Conservation (phyloP, 2,113 vertebrate genomes). For the Danionella cerebrum region DNA sequence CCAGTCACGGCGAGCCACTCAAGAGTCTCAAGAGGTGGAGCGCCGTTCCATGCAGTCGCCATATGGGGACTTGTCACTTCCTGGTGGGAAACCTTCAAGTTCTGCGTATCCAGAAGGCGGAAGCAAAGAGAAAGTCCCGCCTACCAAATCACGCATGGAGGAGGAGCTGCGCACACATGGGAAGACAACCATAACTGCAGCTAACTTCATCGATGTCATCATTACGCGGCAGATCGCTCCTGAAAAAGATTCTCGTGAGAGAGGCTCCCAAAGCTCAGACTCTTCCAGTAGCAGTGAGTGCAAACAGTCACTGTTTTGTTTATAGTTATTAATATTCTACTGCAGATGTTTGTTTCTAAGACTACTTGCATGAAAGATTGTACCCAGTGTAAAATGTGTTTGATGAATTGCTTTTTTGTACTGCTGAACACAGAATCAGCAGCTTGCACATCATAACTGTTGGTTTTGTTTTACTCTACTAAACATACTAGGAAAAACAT, state of each 20-base stretch:
- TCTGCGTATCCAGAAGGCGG: constrained; percentile 73
- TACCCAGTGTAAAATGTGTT: too few relatives aligned
- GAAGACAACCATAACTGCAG: constrained; percentile 96
- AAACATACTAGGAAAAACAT: too few relatives aligned
- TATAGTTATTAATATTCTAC: neutral
- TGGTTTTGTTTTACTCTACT: too few relatives aligned
- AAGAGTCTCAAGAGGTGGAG: constrained; percentile 68
- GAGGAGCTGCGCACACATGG: constrained; percentile 93
- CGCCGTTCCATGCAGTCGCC: constrained; percentile 67
- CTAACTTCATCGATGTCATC: constrained; percentile 98
- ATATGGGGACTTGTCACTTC: constrained; percentile 54
- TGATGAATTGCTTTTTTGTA: too few relatives aligned
- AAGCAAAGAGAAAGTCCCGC: constrained; percentile 83
- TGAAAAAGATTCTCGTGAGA: constrained; percentile 89
- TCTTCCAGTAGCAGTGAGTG: constrained; percentile 92
- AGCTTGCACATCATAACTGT: too few relatives aligned
- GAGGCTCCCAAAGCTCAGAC: constrained; percentile 91
- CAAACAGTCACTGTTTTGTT: constrained; percentile 2
- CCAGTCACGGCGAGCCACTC: constrained; percentile 61
- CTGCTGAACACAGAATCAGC: too few relatives aligned
- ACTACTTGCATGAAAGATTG: too few relatives aligned
- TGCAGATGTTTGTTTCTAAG: too few relatives aligned
- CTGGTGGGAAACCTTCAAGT: constrained; percentile 75
- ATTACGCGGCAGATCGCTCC: constrained; percentile 96
- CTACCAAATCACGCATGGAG: constrained; percentile 91